These are phyloP conservation scores for Clistopyga incitator DNA, from an alignment of 2,888 invertebrate species.

Conservation along the genomic window DNA sequence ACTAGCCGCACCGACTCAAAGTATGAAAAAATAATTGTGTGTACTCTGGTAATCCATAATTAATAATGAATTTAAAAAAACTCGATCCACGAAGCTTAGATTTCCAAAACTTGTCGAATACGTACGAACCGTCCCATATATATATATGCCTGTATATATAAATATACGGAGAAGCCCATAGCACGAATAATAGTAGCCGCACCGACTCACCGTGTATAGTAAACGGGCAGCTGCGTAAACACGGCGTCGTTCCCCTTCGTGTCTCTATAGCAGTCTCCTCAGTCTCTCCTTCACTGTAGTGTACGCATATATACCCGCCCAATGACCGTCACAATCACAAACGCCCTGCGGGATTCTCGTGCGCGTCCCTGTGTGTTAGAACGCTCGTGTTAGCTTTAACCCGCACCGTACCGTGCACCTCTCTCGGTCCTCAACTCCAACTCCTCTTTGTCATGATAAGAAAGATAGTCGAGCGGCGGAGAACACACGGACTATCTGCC, in stretches of 20 bases:
- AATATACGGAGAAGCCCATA: not conserved
- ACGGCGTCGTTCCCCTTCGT: conserved; percentile 61
- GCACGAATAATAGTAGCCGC: conserved; percentile 3
- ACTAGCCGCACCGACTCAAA: too few species aligned
- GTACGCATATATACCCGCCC: conserved; percentile 22
- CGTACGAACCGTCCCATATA: not conserved
- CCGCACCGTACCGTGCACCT: conserved; percentile 14
- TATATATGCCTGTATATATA: not conserved
- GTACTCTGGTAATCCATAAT: not conserved
- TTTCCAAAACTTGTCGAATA: too few species aligned
- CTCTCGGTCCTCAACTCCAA: conserved; percentile 50
- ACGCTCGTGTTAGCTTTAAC: conserved; percentile 63
- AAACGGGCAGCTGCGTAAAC: conserved; percentile 68
- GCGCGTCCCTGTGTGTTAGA: conserved; percentile 59
- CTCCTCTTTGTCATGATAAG: conserved; percentile 55
- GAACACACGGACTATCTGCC: not conserved
- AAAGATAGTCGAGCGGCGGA: conserved; percentile 36
- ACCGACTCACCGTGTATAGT: conserved; percentile 54
- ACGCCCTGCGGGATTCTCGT: conserved; percentile 53
- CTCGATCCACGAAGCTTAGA: too few species aligned
- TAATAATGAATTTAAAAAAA: too few species aligned
- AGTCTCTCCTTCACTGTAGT: conserved; percentile 23
- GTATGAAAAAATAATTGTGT: too few species aligned
- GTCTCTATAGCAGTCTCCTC: conserved; percentile 33
- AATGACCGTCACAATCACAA: conserved; percentile 64